These are phyloP conservation scores for Drosophila nebulosa DNA, from an alignment of 1,140 invertebrate genomes.

Conservation along the genomic window DNA sequence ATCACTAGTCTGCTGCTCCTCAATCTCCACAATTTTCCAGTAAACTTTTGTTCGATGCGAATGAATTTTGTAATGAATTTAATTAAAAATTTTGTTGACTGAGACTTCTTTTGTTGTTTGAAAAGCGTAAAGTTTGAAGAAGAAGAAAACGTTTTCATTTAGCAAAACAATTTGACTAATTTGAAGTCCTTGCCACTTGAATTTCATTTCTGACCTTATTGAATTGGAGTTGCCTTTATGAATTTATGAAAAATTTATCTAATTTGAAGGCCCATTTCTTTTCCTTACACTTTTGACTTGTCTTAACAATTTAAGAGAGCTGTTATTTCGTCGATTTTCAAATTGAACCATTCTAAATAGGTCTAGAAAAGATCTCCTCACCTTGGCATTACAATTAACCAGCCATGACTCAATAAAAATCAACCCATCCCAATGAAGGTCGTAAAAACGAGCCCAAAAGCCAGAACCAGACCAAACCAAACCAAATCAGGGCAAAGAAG, in stretches of 20 bases:
- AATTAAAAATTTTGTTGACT: slow-evolving; percentile 30
- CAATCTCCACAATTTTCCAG: not conserved
- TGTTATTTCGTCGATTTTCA: not conserved
- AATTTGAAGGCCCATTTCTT: no score
- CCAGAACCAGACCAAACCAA: not conserved
- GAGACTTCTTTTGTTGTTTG: not conserved
- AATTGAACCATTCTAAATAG: not conserved
- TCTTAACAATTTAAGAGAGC: no score
- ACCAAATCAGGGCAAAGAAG: slow-evolving; percentile 20
- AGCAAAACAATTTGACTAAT: not conserved
- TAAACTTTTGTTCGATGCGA: slow-evolving; percentile 23
- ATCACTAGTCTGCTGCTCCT: not conserved
- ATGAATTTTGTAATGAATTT: slow-evolving; percentile 36
- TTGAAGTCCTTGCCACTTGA: not conserved
- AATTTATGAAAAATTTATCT: no score
- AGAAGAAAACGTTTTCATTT: not conserved
- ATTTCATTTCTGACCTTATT: not conserved
- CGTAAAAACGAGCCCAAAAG: slow-evolving; percentile 20
- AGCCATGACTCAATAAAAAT: slow-evolving; percentile 11
- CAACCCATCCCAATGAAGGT: not conserved
- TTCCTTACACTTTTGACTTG: no score
- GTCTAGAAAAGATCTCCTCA: not conserved
- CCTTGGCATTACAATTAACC: not conserved
- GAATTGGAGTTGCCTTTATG: no score
- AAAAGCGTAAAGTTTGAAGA: not conserved